A percentile compares a stretch with the other conserved stretches of the same genome.
Evolutionary conservation across 2,113 vertebrate species (phyloP).

Genomic region (Anhinga rufa): DNA sequence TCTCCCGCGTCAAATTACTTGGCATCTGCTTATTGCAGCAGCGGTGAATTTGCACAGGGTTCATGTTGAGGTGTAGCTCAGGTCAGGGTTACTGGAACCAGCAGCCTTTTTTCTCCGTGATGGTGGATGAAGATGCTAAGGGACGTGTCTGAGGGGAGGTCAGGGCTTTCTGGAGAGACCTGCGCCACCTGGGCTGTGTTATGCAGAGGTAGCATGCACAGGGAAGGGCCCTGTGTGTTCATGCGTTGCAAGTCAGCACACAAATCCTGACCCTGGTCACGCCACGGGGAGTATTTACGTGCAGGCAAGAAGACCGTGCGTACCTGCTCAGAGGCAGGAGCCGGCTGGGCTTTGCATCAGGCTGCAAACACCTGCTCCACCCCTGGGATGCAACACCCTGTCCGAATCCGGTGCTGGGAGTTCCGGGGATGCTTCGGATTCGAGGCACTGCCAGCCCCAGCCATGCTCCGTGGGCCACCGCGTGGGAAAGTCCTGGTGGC

Average conservation of each 20-base stretch:
- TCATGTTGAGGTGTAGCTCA: background rate
- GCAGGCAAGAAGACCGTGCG: background rate
- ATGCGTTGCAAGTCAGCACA: fast-evolving
- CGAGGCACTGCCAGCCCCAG: background rate
- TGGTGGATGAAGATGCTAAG: background rate
- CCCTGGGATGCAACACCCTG: background rate
- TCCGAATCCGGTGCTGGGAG: background rate
- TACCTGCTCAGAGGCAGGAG: background rate
- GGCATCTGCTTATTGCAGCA: slow-evolving; percentile 11
- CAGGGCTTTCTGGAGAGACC: background rate
- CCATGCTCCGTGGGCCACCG: background rate
- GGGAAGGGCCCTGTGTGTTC: background rate
- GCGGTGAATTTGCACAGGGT: background rate
- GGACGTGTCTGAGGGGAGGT: background rate
- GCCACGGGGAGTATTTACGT: fast-evolving
- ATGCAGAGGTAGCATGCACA: fast-evolving
- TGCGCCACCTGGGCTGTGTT: background rate
- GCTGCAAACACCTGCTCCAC: background rate
- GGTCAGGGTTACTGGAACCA: background rate
- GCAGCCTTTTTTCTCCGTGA: background rate
- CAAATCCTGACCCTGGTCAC: background rate
- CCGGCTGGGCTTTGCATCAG: background rate
- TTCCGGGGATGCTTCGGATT: background rate
- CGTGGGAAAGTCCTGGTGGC: background rate
- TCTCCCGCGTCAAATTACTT: background rate